Base-by-base conservation (phyloP, 2,113 vertebrate species). In the Dissostichus mawsoni region DNA sequence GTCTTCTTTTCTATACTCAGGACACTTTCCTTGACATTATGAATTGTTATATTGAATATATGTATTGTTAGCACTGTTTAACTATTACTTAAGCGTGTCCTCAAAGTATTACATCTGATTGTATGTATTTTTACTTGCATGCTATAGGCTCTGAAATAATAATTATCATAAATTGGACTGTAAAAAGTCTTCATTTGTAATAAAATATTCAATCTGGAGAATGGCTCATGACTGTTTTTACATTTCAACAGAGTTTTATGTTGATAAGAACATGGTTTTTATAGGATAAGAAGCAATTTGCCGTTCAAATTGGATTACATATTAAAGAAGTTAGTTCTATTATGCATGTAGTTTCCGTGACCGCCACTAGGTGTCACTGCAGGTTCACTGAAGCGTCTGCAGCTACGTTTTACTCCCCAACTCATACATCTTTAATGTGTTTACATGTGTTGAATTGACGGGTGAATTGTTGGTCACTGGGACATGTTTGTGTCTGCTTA, bases 321-420 rank as follows among this genome's bases (percentile, higher is more conserved):
- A 33, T 63, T 48, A 2, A 4, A 2, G 4, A 4, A 50, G 12
- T 25, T 71, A 8, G 8, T 53, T 6, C 36, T 41, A 41, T 41
- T 5, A 18, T 69, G 29, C 0, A 13, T 74, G 76, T 2, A 76
- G 59, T 81, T 20, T 10, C 59, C 44, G 5, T 0, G 69, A 1
- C 4, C 36, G 41, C 87, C 90, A 89, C 82, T 29, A 13, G 83
- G 67, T 56, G 89, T 1, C 66, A 68, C 20, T 76, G 12, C 33
- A 72, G 64, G 45, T 29, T 10, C 67, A 74, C 8, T 47, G 1
- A 0, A 56, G 14, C 1, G 2, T 13, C 4, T 5, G 23, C 12
- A 17, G 14, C 10, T 29, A 1, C 13, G n/a, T 47, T 1, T 11
- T 41, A 41, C 7, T 8, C 36, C n/a, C n/a, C 36, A 29, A 29